Base-by-base conservation (phyloP, 1,140 invertebrate species). In the Drosophila bocki region DNA sequence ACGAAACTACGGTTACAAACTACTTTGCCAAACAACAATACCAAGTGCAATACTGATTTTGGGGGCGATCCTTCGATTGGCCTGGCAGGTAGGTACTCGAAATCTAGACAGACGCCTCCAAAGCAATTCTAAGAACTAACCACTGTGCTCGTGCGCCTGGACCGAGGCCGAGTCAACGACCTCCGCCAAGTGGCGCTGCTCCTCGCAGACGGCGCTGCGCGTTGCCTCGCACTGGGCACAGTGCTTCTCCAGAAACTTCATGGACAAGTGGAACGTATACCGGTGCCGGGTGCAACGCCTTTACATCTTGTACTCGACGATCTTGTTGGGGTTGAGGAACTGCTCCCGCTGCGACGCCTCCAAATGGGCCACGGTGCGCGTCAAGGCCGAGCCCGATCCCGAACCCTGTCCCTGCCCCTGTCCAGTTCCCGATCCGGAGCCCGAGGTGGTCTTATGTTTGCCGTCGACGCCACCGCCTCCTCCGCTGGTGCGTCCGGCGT, bases 221-320 rank as follows among this genome's bases (percentile, higher is more conserved):
- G 84, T 76, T 19, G 86, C 91, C 79, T 92, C 91, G 78, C 91
- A 92, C 54, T 92, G 91, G 41, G 78, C 81, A 86, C 91, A 92
- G 69, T 92, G 86, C 85, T 92, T 92, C 79, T 92, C 86, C 87
- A 92, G 80, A 91, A 92, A 92, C 80, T 92, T 92, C 84, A 92
- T 92, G 86, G 91, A 92, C 91, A 92, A 92, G 87, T 92, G 91
- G 87, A 92, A 92, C 82, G 91, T 92, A 92, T 92, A 91, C 84
- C 91, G 91, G 84, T 92, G 91, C 87, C 87, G 91, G 87, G 91
- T 92, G 83, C 91, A 92, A 87, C 91, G 91, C 85, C 91, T 92
- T 92, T 93, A 93, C 92, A 93, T 92, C 72, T 93, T 93, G 75
- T 93, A 91, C 80, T 93, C 92, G 75, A 93, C 84, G 57, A 93